These are phyloP conservation scores for Mola mola DNA, from an alignment of 2,113 vertebrate genomes.

Conservation along the genomic window DNA sequence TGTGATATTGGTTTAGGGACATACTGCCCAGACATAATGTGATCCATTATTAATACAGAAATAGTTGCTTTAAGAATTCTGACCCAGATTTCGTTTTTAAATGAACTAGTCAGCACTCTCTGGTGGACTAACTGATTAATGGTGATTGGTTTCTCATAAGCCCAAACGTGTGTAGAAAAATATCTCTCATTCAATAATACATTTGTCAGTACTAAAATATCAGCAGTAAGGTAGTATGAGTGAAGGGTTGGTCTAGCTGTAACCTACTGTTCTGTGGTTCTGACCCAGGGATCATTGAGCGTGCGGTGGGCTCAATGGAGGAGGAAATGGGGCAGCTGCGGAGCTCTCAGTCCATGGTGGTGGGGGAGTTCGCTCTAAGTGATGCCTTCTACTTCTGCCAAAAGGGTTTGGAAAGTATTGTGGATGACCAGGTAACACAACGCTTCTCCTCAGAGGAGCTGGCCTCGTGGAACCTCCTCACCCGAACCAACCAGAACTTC, in stretches of 20 bases:
- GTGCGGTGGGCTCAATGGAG: slow-evolving; percentile 87
- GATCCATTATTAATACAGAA: too few relatives aligned
- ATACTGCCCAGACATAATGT: too few relatives aligned
- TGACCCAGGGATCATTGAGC: slow-evolving; percentile 89
- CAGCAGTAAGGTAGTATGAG: too few relatives aligned
- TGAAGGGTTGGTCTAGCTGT: neutral
- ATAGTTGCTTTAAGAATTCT: too few relatives aligned
- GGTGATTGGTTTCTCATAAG: too few relatives aligned
- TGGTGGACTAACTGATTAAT: too few relatives aligned
- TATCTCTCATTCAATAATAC: too few relatives aligned
- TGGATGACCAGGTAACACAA: slow-evolving; percentile 95
- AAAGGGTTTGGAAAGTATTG: slow-evolving; percentile 92
- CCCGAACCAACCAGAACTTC: slow-evolving; percentile 94
- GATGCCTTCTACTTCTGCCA: slow-evolving; percentile 93
- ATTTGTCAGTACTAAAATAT: too few relatives aligned
- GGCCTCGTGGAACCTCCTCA: slow-evolving; percentile 97
- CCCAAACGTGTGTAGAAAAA: too few relatives aligned
- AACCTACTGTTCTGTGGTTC: neutral
- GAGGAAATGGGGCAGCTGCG: slow-evolving; percentile 86
- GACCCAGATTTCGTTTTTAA: too few relatives aligned
- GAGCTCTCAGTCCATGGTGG: slow-evolving; percentile 37
- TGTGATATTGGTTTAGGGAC: too few relatives aligned
- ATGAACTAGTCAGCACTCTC: too few relatives aligned
- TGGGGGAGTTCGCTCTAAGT: slow-evolving; percentile 85
- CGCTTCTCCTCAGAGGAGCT: slow-evolving; percentile 97